Percentiles rank a stretch among this genome's conserved stretches.
Conservation (phyloP, 2,797 vertebrate genomes). For the Morelia viridis region DNA sequence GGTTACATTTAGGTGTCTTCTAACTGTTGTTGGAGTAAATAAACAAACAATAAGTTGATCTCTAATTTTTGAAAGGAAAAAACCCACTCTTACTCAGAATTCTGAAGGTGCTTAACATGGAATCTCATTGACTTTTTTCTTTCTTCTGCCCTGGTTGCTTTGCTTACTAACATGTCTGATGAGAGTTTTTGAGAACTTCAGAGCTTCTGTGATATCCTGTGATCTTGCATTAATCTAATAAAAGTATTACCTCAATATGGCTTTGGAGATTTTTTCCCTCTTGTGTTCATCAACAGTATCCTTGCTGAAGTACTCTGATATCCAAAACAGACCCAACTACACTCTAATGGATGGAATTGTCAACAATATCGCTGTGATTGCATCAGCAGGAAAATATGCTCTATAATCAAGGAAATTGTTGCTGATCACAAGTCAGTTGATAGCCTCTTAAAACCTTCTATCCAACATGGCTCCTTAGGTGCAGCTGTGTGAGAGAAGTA, state of each 20-base stretch:
- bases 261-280: neutral
- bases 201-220: neutral
- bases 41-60: no score
- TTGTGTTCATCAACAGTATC: neutral
- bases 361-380: conserved; percentile 1
- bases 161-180: no score
- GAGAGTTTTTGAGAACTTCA: no score
- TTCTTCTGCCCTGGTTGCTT: no score
- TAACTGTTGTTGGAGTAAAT: no score
- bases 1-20: no score
- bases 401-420: conserved; percentile 6
- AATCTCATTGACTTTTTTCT: no score
- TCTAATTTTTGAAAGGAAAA: no score
- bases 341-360: neutral
- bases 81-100: no score
- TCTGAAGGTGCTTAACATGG: no score
- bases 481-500: neutral
- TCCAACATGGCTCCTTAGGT: neutral
- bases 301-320: neutral
- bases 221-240: neutral
- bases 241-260: neutral
- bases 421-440: neutral
- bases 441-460: neutral
- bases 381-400: neutral
- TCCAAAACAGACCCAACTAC: neutral